These are phyloP conservation scores for Chymomyza fuscimana DNA, from an alignment of 2,888 invertebrate genomes.

Conservation along the genomic window DNA sequence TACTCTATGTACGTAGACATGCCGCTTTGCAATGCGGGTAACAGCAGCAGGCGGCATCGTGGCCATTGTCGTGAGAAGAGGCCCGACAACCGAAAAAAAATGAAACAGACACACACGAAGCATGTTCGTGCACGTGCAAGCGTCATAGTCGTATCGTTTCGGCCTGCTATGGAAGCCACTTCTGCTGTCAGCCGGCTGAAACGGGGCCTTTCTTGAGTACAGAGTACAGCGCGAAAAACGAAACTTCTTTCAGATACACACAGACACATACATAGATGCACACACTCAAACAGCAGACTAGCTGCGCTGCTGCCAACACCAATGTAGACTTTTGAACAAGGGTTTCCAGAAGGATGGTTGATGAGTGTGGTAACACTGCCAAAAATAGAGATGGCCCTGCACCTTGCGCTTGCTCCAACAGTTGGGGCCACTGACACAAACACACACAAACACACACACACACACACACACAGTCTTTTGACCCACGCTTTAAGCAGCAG, in stretches of 20 bases:
- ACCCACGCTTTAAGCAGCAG: slow-evolving; percentile 52
- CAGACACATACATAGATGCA: background rate
- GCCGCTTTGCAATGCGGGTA: background rate
- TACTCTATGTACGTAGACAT: background rate
- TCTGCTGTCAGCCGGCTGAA: slow-evolving; percentile 50
- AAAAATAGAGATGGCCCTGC: slow-evolving; percentile 71
- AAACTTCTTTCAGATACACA: slow-evolving; percentile 64
- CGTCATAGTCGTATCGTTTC: slow-evolving; percentile 15
- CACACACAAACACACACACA: slow-evolving; percentile 25
- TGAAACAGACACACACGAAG: slow-evolving; percentile 34
- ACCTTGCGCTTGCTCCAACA: slow-evolving; percentile 17
- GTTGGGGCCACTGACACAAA: slow-evolving; percentile 24
- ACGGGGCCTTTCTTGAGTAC: slow-evolving; percentile 74
- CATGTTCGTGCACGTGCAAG: slow-evolving; percentile 37
- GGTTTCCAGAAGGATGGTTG: background rate
- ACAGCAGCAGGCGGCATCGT: slow-evolving; percentile 14
- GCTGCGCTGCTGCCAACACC: too few relatives aligned
- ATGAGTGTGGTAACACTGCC: slow-evolving; percentile 40
- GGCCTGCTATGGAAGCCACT: slow-evolving; percentile 19
- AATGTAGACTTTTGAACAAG: background rate
- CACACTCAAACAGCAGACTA: background rate
- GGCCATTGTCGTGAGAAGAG: slow-evolving; percentile 12
- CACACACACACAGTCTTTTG: slow-evolving; percentile 37
- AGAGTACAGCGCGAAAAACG: slow-evolving; percentile 63
- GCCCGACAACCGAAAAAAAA: slow-evolving; percentile 24